Evolutionary conservation across 2,113 vertebrate genomes (phyloP).

Genomic region (Eleginops maclovinus): DNA sequence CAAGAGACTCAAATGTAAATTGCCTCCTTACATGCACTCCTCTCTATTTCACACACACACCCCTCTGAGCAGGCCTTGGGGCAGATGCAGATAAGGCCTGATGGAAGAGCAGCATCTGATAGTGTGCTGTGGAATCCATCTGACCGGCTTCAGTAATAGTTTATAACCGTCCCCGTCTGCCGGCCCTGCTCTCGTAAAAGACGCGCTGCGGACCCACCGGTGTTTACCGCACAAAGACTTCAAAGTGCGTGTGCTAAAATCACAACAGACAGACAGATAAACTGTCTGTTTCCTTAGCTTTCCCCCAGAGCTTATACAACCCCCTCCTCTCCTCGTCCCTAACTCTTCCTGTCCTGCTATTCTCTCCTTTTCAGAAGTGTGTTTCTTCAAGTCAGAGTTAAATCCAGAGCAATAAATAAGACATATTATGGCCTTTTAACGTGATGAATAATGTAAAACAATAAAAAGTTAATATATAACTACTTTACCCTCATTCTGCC

Average conservation of each 20-base stretch:
- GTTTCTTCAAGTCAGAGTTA: slow-evolving; percentile 66
- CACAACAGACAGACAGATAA: slow-evolving; percentile 78
- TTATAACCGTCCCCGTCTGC: slow-evolving; percentile 65
- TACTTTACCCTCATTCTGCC: slow-evolving; percentile 83
- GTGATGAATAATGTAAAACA: slow-evolving; percentile 85
- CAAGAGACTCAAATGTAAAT: slow-evolving; percentile 69
- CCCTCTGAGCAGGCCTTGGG: slow-evolving; percentile 61
- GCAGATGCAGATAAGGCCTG: slow-evolving; percentile 73
- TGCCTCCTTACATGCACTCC: slow-evolving; percentile 53
- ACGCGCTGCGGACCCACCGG: slow-evolving; percentile 40
- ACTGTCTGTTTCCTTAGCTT: slow-evolving; percentile 72
- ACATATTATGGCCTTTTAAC: slow-evolving; percentile 84
- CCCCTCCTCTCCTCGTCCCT: slow-evolving; percentile 7
- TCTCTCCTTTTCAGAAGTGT: slow-evolving; percentile 55
- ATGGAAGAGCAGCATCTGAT: slow-evolving; percentile 66
- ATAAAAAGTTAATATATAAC: slow-evolving; percentile 86
- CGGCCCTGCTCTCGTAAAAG: slow-evolving; percentile 66
- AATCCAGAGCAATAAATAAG: slow-evolving; percentile 81
- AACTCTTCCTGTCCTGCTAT: slow-evolving; percentile 44
- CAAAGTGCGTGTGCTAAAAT: slow-evolving; percentile 71
- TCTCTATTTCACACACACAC: slow-evolving; percentile 51
- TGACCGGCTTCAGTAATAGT: slow-evolving; percentile 52
- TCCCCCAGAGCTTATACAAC: slow-evolving; percentile 46
- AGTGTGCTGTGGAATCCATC: slow-evolving; percentile 63
- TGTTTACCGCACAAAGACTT: slow-evolving; percentile 74